Evolutionary conservation across 2,888 invertebrate species (phyloP), one percentile per base, ranked within the genome.

Genomic region (Mamestra brassicae): DNA sequence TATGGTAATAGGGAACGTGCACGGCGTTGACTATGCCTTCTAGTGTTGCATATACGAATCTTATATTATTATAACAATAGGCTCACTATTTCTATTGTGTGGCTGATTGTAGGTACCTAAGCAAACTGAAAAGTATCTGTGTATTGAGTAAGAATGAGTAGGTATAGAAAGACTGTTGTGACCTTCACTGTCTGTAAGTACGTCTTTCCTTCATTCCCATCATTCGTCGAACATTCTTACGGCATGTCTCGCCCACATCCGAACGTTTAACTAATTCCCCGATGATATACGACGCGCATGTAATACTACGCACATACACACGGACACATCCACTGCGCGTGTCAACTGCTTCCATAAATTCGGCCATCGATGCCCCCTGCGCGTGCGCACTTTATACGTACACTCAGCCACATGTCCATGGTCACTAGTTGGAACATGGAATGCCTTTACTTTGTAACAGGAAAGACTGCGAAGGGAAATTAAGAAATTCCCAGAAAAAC

Each of bases 331-430:
- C 61, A 75, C 62, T 61, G 82, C 64, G 72, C 69, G 62, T 85
- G 78, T 85, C 85, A 85, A 82, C 78, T 71, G 70, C 54, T 70
- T 57, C 64, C 71, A 82, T 83, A 83, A 83, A 83, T 83, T 85
- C 63, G 85, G 62, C 34, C 62, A 85, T 85, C 67, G 65, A 68
- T 84, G 75, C 86, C 86, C 81, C 84, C 88, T 86, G 88, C 86
- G 88, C 88, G 81, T 86, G 86, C 88, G 81, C 69, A 42, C 17
- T 38, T 26, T n/a, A 5, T 38, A 10, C 17, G 50, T 81, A 81
- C 65, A 42, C 42, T 61, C 42, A 60, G 15, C 55, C 15, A 4
- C 62, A 74, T 17, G 0, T 3, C 6, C 8, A 11, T 57, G 34
- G 34, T n/a, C 6, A 50, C n/a, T 7, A n/a, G 11, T n/a, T 34